Evolutionary conservation across 2,797 vertebrate genomes (phyloP), one percentile per base, ranked within the genome.

Genomic region (Myotis pilosus): DNA sequence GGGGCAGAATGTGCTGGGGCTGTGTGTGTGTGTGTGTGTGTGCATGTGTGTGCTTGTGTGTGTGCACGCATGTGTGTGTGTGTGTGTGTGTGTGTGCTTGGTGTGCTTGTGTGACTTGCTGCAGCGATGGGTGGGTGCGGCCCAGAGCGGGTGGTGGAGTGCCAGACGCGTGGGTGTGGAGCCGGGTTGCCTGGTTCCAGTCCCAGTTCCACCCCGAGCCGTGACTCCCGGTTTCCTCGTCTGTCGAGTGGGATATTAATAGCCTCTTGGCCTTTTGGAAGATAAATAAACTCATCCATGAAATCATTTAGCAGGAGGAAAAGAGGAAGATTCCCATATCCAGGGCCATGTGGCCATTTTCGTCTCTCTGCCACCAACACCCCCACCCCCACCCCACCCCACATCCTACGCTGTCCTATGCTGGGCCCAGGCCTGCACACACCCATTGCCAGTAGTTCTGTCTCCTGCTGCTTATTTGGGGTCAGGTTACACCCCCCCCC

Each of bases 381-480:
- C 41, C 41, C 41, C 41, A 44, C 60, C 60, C 9, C 4, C 5
- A 28, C 57, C 25, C 60, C 16, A 9, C n/a, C n/a, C 47, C 28
- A n/a, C 6, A 12, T 62, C 60, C 60, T 62, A 62, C 28, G 3
- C 53, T 41, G 19, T 57, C 30, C 20, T 2, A 19, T 0, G 0
- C 38, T 25, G 12, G 47, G 4, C 6, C 22, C 33, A 25, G 57
- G 47, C 55, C 74, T 7, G 0, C 0, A 0, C 1, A 16, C 30
- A 1, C 15, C 19, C 0, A 10, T 13, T 7, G 17, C 44, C 19
- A 0, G 1, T 12, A 9, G 72, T 4, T 57, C 2, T 38, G 9
- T 62, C 66, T 30, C 23, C 62, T 6, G 25, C 25, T 8, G 4
- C 75, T 84, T 10, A 0, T 55, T 17, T 23, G 17, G 36, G 51